Percentiles rank a stretch among this genome's conserved stretches.
phyloP scores from a whole-genome alignment of 2,797 vertebrate species.

The Helostoma temminkii region DNA sequence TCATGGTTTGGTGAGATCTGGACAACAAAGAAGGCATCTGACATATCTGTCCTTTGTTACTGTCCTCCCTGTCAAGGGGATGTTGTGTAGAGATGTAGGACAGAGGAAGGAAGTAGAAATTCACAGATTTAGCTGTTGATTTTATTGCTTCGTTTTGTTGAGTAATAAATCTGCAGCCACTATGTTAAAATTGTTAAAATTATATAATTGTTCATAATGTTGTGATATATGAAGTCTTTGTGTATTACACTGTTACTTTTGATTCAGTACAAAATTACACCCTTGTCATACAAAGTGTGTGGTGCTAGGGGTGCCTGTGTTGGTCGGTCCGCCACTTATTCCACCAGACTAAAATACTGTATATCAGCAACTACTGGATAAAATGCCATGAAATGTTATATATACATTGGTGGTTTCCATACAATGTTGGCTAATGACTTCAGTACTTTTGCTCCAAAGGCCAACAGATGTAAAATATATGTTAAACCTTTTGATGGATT shows the following conservation, averaged over 20 bases:
- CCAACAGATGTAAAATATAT: no score
- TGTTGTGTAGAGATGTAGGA: neutral
- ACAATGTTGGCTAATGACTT: neutral
- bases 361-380: no score
- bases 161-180: no score
- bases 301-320: neutral
- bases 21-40: slow-evolving; percentile 26
- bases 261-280: neutral
- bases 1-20: slow-evolving; percentile 15
- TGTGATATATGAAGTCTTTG: neutral
- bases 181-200: no score
- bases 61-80: slow-evolving; percentile 6
- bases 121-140: neutral
- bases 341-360: no score
- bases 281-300: neutral
- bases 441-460: no score
- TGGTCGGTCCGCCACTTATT: neutral
- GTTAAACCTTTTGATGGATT: no score
- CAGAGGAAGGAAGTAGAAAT: neutral
- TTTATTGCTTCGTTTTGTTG: neutral
- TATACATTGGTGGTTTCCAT: neutral
- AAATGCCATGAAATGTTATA: neutral
- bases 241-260: neutral
- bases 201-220: neutral
- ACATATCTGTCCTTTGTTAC: slow-evolving; percentile 15